phyloP scores from a whole-genome alignment of 2,888 invertebrate genomes.

The Andrena fulva region DNA sequence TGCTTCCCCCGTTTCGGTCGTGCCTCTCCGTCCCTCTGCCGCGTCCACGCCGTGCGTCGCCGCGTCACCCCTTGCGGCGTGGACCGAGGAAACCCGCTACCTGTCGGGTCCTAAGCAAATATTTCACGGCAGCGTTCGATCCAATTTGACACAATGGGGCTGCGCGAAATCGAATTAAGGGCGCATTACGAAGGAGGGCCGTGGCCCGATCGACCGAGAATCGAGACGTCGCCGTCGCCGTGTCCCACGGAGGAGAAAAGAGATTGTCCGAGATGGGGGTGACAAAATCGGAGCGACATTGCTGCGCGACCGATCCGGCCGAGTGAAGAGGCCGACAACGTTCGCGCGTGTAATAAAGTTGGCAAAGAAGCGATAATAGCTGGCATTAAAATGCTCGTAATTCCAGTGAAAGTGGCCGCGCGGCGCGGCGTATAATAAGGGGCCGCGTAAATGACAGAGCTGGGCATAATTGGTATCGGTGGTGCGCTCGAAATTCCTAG shows the following conservation, averaged over 20 bases:
- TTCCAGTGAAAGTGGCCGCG: conserved; percentile 32
- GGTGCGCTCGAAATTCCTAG: conserved; percentile 52
- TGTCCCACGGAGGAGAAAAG: neutral
- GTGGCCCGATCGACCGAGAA: conserved; percentile 59
- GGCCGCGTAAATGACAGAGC: conserved; percentile 52
- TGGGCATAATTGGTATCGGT: conserved; percentile 45
- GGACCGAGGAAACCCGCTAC: conserved; percentile 50
- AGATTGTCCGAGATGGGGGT: neutral
- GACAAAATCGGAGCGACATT: neutral
- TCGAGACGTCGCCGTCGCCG: conserved; percentile 1
- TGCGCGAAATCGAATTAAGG: conserved; percentile 79
- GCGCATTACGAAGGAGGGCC: conserved; percentile 71
- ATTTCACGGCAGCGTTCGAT: conserved; percentile 78
- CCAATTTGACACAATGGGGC: conserved; percentile 78
- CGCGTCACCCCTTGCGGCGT: conserved; percentile 20
- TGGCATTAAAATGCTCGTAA: conserved; percentile 44
- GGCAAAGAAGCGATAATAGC: conserved; percentile 50
- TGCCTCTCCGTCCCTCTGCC: neutral
- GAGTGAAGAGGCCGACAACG: neutral
- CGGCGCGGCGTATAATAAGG: conserved; percentile 42
- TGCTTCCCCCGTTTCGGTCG: conserved; percentile 23
- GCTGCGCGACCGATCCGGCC: too few species aligned
- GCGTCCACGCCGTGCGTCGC: neutral
- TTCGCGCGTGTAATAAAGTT: conserved; percentile 41
- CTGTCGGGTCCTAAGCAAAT: conserved; percentile 78